These are phyloP conservation scores for Himalopsyche anomala DNA, from an alignment of 2,888 invertebrate genomes.

Conservation along the genomic window DNA sequence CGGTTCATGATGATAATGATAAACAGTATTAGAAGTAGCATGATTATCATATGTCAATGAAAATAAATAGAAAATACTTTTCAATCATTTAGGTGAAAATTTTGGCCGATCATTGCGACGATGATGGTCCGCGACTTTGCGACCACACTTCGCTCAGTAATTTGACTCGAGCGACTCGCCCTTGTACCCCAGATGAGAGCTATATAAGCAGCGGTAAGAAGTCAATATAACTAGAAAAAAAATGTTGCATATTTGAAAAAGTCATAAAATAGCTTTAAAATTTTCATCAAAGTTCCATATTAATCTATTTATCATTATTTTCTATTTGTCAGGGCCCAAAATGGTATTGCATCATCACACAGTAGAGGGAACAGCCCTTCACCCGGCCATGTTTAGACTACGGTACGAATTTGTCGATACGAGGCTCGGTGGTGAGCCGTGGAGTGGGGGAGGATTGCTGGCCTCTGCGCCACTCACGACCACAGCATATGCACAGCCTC, in stretches of 20 bases:
- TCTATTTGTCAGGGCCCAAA: constrained; percentile 69
- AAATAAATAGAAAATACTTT: too few species aligned
- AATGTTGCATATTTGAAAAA: too few species aligned
- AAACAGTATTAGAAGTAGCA: too few species aligned
- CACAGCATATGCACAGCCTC: constrained; percentile 58
- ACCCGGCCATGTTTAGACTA: constrained; percentile 83
- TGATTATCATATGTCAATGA: too few species aligned
- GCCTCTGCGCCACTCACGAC: constrained; percentile 69
- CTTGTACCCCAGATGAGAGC: constrained; percentile 87
- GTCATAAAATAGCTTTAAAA: too few species aligned
- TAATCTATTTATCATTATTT: too few species aligned
- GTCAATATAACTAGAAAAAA: too few species aligned
- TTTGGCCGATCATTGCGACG: constrained; percentile 85
- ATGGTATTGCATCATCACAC: constrained; percentile 77
- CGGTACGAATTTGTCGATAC: constrained; percentile 92
- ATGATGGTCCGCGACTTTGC: constrained; percentile 86
- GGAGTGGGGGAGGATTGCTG: constrained; percentile 74
- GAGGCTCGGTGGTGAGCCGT: constrained; percentile 82
- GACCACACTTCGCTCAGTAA: constrained; percentile 88
- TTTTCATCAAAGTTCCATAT: too few species aligned
- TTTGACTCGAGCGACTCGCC: constrained; percentile 85
- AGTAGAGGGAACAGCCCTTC: constrained; percentile 86
- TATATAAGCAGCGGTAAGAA: constrained; percentile 79
- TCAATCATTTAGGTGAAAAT: constrained; percentile 68
- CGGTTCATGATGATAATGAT: too few species aligned